Evolutionary conservation across 2,113 vertebrate genomes (phyloP), one percentile per base, ranked within the genome.

Genomic region (Athene noctua): DNA sequence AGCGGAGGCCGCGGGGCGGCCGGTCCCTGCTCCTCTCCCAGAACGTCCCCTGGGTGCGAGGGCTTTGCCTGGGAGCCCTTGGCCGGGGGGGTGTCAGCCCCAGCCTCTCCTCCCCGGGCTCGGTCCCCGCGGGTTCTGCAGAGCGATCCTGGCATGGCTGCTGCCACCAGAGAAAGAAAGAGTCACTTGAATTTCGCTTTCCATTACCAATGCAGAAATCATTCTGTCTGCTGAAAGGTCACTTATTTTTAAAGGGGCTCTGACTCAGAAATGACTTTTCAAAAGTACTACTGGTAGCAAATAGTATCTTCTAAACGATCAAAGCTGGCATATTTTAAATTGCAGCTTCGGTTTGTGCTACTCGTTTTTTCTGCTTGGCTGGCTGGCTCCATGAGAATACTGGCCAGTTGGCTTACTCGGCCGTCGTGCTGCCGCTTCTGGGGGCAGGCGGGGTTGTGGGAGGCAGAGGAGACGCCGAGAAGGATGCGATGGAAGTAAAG

Each of bases 181-280:
- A 86, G 46, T 62, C 62, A 2, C 63, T 94, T 95, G 8, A 90
- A 90, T 91, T 77, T 90, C 17, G 1, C 87, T 95, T 95, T 96
- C 94, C 85, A 7, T 95, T 88, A 80, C 77, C 59, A 22, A 62
- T 2, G 44, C 81, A 21, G 17, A 74, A 72, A 86, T 95, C 32
- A 44, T 93, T 65, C 59, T 49, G 29, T 63, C 79, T 4, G 5
- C 66, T 29, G 20, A 83, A 42, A 80, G 93, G 87, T 66, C 92
- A 25, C 74, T 88, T 78, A 9, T 80, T 93, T 95, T 96, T 82
- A n/a, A 93, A 92, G 38, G n/a, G 66, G 8, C 49, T 92, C 32
- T 10, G 79, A 92, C 74, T 90, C 93, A 92, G 49, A 88, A 90
- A 46, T 21, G 44, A 13, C 81, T 93, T 96, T 93, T 96, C 25